Evolutionary conservation across 2,888 invertebrate genomes (phyloP).

Genomic region (Aspidapion aeneum): DNA sequence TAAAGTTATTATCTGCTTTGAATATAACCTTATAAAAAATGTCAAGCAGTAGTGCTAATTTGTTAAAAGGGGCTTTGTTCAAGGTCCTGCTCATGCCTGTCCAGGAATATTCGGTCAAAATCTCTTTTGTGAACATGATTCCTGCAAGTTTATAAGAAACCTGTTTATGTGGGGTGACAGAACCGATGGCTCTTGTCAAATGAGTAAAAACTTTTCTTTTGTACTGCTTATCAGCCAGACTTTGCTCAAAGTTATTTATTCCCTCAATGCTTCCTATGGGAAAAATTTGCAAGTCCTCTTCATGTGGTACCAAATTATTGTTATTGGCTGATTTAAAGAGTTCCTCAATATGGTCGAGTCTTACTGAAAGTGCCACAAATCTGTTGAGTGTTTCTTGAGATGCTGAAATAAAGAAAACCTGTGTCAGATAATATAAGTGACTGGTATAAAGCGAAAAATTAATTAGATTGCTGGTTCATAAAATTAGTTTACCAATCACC

Average conservation of each 20-base stretch:
- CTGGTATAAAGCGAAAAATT: too few relatives aligned
- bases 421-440: too few relatives aligned
- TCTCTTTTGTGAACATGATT: slow-evolving; percentile 14
- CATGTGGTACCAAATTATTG: slow-evolving; percentile 6
- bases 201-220: slow-evolving; percentile 11
- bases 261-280: slow-evolving; percentile 5
- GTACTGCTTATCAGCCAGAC: background rate
- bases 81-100: slow-evolving; percentile 14
- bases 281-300: slow-evolving; percentile 10
- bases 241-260: slow-evolving; percentile 6
- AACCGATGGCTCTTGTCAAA: slow-evolving; percentile 2
- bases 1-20: slow-evolving; percentile 9
- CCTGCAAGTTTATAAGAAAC: slow-evolving; percentile 8
- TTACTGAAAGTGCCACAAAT: slow-evolving; percentile 12
- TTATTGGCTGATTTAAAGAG: slow-evolving; percentile 14
- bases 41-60: slow-evolving; percentile 6
- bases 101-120: slow-evolving; percentile 15
- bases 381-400: slow-evolving; percentile 8
- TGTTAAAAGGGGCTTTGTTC: slow-evolving; percentile 16
- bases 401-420: slow-evolving; percentile 9
- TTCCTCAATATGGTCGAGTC: slow-evolving; percentile 14
- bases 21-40: slow-evolving; percentile 14
- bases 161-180: slow-evolving; percentile 9
- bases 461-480: too few relatives aligned
- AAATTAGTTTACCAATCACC: too few relatives aligned